Evolutionary conservation across 2,797 vertebrate genomes (phyloP), one percentile per base, ranked within the genome.

Genomic region (Anabas testudineus): DNA sequence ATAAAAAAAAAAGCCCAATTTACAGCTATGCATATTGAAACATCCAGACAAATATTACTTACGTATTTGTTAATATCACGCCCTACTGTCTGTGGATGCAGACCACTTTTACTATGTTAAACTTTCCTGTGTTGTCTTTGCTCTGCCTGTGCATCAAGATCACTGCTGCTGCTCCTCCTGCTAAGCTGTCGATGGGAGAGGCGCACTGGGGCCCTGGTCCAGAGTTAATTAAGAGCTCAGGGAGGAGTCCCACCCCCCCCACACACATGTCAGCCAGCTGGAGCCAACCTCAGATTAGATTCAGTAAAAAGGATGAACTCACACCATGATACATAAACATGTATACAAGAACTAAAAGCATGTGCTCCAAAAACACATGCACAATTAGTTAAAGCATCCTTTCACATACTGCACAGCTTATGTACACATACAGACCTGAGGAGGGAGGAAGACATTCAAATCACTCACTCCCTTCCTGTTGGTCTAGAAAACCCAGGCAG

Each of bases 141-240:
- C 80, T 58, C 45, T 80, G 26, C 32, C 45, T 60, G 16, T 26
- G 36, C 43, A 76, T 51, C 71, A 64, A 13, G 56, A 67, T 73
- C 70, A 37, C 78, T 63, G 71, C 46, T 63, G 71, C 46, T 68
- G 67, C 60, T 76, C 73, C 66, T 82, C 64, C 62, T 77, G 54
- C 67, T 82, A 43, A 78, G 78, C 68, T 60, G 63, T 76, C 54
- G 74, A 90, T 85, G 77, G 87, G 81, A 90, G 82, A 45, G 15
- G 76, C 16, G 14, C 82, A 67, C 82, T 80, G 71, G 73, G 74
- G 71, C 83, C 86, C 79, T 74, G 76, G 83, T 79, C 81, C 81
- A 74, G 76, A 92, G 87, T 93, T 94, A 94, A 94, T 94, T 93
- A 94, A 92, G 90, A 91, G 88, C 86, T 90, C 78, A 88, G 87